Evolutionary conservation across 2,797 vertebrate species (phyloP).

Genomic region (Anguilla anguilla): DNA sequence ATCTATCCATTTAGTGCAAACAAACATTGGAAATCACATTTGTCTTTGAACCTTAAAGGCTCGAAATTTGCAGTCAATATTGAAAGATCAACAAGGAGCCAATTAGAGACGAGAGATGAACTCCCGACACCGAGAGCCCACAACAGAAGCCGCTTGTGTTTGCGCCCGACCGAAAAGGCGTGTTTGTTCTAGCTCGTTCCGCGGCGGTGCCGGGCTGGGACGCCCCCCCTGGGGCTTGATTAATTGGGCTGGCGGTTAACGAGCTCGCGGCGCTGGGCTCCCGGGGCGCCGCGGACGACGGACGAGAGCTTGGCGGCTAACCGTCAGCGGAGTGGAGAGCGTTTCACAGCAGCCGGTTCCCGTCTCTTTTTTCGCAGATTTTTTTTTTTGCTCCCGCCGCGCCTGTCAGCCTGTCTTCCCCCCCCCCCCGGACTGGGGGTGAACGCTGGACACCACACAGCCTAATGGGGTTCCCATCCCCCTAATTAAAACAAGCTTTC

Average conservation of each 20-base stretch:
- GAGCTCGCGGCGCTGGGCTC: not conserved
- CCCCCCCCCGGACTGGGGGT: not conserved
- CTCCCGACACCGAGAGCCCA: not conserved
- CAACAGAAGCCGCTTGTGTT: not conserved
- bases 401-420: too few relatives aligned
- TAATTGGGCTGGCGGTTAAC: not conserved
- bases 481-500: not conserved
- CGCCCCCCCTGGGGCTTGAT: not conserved
- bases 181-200: not conserved
- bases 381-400: not conserved
- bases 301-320: not conserved
- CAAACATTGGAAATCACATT: not conserved
- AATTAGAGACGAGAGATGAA: not conserved
- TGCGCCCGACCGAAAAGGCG: not conserved
- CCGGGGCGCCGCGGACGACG: not conserved
- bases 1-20: not conserved
- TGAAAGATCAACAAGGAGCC: not conserved
- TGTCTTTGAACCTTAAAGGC: not conserved
- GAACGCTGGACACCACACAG: not conserved
- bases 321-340: not conserved
- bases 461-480: not conserved
- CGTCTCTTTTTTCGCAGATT: not conserved
- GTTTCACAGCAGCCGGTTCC: not conserved
- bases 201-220: not conserved
- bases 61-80: not conserved